Conservation (phyloP, 2,113 vertebrate genomes). For the Halcyon senegalensis region DNA sequence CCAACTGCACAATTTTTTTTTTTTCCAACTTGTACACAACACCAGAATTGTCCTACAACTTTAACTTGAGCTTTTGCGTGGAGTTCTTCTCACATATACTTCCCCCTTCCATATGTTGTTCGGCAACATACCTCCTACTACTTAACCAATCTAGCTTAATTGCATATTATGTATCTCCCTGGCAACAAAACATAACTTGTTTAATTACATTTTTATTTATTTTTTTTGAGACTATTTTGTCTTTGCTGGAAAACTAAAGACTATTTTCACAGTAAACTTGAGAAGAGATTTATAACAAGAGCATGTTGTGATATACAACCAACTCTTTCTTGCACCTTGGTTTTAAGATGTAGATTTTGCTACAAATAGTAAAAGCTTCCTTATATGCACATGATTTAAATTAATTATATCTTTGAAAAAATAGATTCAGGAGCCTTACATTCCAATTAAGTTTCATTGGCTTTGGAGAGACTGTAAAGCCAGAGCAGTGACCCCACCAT, state of each 20-base stretch:
- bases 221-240: not conserved
- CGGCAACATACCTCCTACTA: not conserved
- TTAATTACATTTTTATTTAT: no score
- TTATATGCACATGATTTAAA: not conserved
- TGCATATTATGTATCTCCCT: not conserved
- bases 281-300: not conserved
- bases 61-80: not conserved
- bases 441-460: not conserved
- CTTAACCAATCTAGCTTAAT: not conserved
- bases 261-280: not conserved
- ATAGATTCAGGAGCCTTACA: not conserved
- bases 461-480: not conserved
- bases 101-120: not conserved
- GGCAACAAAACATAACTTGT: not conserved
- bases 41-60: not conserved
- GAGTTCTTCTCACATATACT: not conserved
- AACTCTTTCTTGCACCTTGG: not conserved
- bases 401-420: not conserved
- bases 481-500: not conserved
- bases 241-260: not conserved
- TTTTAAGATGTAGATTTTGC: not conserved
- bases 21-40: rapidly evolving
- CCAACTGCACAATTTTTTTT: not conserved
- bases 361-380: not conserved
- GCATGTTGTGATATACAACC: not conserved